Evolutionary conservation across 2,797 vertebrate species (phyloP), one percentile per base, ranked within the genome.

Genomic region (Anabas testudineus): DNA sequence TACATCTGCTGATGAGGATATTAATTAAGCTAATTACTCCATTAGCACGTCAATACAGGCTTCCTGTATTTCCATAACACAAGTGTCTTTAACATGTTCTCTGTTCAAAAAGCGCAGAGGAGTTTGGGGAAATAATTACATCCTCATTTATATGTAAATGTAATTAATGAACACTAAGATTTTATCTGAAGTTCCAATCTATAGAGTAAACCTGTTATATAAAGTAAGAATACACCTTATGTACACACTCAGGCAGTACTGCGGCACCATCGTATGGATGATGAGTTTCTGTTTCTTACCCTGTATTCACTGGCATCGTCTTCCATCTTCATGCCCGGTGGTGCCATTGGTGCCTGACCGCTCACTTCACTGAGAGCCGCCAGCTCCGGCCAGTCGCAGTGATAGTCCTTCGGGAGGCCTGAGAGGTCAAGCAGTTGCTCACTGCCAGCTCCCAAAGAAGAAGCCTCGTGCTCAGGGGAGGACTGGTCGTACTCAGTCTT

Each of bases 341-440:
- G 90, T 5, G 74, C 45, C 60, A 78, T 72, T 19, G 89, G 90
- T 74, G 66, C 26, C 36, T 95, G 95, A 34, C 91, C 90, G 0
- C 92, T 93, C 0, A 92, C 93, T 87, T 97, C 96, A 57, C 94
- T 90, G 57, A 97, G 95, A 68, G 95, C 94, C 5, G 89, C 86
- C 82, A 95, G 94, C 89, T 96, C 97, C 6, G 95, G 95, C 96
- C 96, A 98, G 60, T 97, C 95, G 55, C 96, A 96, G 84, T 93
- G 93, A 34, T 92, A 88, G 37, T 97, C 96, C 85, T 94, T 96
- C 37, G 94, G 87, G 84, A 97, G 95, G 49, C 93, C 92, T 0
- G 87, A 92, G 67, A 96, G 94, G 92, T 97, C 96, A 46, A 96
- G 94, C 69, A 96, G 94, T 76, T 95, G 94, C 57, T 97, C 95